Conservation (phyloP, 2,797 vertebrate genomes). For the Sebastes kiyomatsui region DNA sequence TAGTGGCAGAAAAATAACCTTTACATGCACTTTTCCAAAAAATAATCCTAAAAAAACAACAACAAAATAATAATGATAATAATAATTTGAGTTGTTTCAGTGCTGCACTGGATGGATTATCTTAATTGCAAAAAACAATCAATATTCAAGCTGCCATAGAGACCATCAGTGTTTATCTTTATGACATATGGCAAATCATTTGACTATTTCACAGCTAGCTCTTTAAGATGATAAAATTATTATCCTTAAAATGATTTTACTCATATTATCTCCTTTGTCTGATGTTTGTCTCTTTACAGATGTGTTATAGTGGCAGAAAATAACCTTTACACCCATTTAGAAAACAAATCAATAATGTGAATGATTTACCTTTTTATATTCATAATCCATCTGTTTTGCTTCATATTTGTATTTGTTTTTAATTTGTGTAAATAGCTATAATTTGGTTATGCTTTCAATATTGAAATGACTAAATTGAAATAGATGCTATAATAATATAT, state of each 20-base stretch:
- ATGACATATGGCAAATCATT: no score
- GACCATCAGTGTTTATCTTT: no score
- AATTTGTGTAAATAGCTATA: background rate
- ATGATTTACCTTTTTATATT: background rate
- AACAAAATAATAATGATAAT: background rate
- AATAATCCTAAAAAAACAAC: background rate
- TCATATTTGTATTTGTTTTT: background rate
- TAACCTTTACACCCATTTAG: background rate
- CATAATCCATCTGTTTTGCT: background rate
- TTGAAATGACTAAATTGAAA: background rate
- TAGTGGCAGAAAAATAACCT: no score
- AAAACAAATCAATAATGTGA: background rate
- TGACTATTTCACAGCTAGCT: background rate
- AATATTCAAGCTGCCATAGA: slow-evolving; percentile 32
- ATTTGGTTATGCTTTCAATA: background rate
- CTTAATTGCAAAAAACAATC: slow-evolving; percentile 40
- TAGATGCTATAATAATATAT: background rate
- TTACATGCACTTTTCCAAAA: background rate
- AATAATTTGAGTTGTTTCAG: background rate
- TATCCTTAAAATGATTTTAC: rapidly evolving
- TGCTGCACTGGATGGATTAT: background rate
- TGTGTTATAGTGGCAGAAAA: background rate
- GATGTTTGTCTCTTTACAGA: background rate
- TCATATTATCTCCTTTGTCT: slow-evolving; percentile 2
- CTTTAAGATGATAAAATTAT: background rate